Percentiles rank a stretch among this genome's conserved stretches.
phyloP scores from a whole-genome alignment of 2,113 vertebrate genomes.

The Ophiodon elongatus region DNA sequence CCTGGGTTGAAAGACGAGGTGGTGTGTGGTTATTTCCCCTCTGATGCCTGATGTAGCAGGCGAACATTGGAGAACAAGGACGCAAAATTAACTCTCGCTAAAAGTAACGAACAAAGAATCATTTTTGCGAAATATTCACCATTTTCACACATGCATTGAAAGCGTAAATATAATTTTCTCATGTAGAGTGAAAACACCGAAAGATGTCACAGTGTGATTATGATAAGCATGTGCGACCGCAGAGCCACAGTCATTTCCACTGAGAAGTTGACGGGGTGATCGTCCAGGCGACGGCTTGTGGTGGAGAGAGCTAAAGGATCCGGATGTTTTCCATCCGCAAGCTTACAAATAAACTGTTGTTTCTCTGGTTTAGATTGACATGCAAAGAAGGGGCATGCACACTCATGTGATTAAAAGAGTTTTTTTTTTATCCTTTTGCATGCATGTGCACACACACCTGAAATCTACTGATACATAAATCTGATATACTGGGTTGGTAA shows the following conservation, averaged over 20 bases:
- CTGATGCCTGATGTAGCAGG: constrained; percentile 21
- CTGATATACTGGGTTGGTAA: not conserved
- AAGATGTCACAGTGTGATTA: not conserved
- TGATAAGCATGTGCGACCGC: constrained; percentile 1
- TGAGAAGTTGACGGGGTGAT: not conserved
- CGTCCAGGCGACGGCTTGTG: too few relatives aligned
- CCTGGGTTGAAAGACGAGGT: constrained; percentile 38
- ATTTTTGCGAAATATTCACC: not conserved
- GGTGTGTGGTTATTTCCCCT: constrained; percentile 48
- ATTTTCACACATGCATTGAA: not conserved
- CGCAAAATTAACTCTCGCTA: not conserved
- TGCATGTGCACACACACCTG: not conserved
- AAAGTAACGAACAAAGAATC: not conserved
- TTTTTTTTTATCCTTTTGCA: not conserved
- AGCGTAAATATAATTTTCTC: not conserved
- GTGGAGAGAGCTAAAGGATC: not conserved
- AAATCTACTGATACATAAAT: not conserved
- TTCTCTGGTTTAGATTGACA: constrained; percentile 1
- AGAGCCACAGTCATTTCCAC: constrained; percentile 14
- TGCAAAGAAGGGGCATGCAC: not conserved
- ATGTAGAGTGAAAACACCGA: not conserved
- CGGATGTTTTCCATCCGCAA: not conserved
- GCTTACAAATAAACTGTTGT: not conserved
- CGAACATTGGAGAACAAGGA: constrained; percentile 1
- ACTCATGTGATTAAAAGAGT: too few relatives aligned